Evolutionary conservation across 2,888 invertebrate genomes (phyloP), one percentile per base, ranked within the genome.

Genomic region (Coleophora flavipennella): DNA sequence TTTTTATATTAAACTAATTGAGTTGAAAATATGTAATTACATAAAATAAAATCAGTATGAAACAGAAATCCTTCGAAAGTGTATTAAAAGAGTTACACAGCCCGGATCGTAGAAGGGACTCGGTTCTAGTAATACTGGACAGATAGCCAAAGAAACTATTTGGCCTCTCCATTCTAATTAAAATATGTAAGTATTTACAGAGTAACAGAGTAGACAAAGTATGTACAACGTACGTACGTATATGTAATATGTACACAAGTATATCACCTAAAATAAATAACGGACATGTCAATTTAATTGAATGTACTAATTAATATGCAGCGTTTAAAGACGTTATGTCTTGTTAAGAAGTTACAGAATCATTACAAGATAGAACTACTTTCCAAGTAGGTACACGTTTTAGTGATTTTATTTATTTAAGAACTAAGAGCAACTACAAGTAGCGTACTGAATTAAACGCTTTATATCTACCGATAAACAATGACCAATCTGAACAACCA

Each of bases 241-340:
- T 39, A 20, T 62, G 57, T 72, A 69, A 37, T 77, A 78, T 79
- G 67, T 78, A 78, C 71, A 77, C 57, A 60, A 67, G 63, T n/a
- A 4, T 65, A 71, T 59, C 50, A 65, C 66, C 72, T 77, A 77
- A 76, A 80, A 79, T 80, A 80, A 81, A 80, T 81, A 81, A 73
- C 62, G 69, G 66, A 79, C 80, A 77, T 73, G 61, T 74, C 76
- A 79, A 80, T 83, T 79, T 73, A 50, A 80, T 81, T 79, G 78
- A 75, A 80, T 68, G 71, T 20, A 29, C 10, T 4, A 61, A 62
- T 64, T 63, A 68, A 59, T 61, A 67, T 58, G 66, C 63, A 66
- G 59, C 59, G 60, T 68, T 72, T 70, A 68, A 66, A 68, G 71
- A 72, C 69, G 59, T 55, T 52, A 53, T 53, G 68, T 70, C 71